These are phyloP conservation scores for Leptinotarsa juncta DNA, from an alignment of 2,888 invertebrate species.

Conservation along the genomic window DNA sequence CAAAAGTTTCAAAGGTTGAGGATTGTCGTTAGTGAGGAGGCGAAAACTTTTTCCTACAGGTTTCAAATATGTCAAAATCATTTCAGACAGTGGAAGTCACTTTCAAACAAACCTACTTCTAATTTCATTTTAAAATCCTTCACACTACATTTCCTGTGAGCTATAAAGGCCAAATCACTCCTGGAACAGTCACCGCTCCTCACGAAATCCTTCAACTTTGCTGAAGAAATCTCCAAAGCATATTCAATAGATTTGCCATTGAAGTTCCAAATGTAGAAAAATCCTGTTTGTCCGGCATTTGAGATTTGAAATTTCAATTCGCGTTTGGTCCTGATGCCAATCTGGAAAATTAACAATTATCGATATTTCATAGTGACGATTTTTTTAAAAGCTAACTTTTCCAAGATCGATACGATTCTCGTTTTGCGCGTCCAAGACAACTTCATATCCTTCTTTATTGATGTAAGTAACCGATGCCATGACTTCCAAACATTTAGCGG, in stretches of 20 bases:
- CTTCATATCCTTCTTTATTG: constrained; percentile 49
- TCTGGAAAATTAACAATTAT: constrained; percentile 26
- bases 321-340: constrained; percentile 37
- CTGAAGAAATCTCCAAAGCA: constrained; percentile 38
- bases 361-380: neutral
- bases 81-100: neutral
- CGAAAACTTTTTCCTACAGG: no score
- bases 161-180: constrained; percentile 34
- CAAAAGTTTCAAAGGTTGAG: no score
- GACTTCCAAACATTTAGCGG: constrained; percentile 69
- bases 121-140: constrained; percentile 45
- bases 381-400: constrained; percentile 55
- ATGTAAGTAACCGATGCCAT: constrained; percentile 67
- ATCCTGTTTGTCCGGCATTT: constrained; percentile 47
- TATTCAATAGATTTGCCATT: constrained; percentile 39
- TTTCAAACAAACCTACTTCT: constrained; percentile 41
- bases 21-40: no score
- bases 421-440: constrained; percentile 52
- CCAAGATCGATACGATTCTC: constrained; percentile 63
- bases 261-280: constrained; percentile 47
- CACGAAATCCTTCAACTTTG: constrained; percentile 45
- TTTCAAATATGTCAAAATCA: no score
- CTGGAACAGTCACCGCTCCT: constrained; percentile 24
- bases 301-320: constrained; percentile 38
- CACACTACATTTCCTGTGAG: constrained; percentile 36